Percentiles rank a stretch among this genome's conserved stretches.
Conservation (phyloP, 1,140 invertebrate species). For the Rhagoletis pomonella region DNA sequence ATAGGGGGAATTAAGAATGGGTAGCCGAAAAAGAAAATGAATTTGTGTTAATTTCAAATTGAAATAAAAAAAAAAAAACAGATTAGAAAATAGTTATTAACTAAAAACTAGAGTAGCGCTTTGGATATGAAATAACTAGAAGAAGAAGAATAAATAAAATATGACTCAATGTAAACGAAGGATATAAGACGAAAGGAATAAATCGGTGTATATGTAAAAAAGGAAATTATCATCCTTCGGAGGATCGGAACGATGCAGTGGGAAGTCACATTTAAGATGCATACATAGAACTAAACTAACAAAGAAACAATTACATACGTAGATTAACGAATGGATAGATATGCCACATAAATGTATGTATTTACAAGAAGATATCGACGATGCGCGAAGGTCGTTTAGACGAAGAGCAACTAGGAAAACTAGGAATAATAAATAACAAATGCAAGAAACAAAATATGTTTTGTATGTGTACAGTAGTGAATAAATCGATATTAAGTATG, state of each 20-base stretch:
- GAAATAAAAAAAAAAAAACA: not conserved
- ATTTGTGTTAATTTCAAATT: constrained; percentile 46
- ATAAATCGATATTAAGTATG: constrained; percentile 39
- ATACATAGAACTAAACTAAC: too few relatives aligned
- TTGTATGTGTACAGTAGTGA: constrained; percentile 56
- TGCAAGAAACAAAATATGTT: constrained; percentile 46
- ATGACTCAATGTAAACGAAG: not conserved
- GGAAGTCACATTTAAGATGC: too few relatives aligned
- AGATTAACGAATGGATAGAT: not conserved
- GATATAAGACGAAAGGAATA: not conserved
- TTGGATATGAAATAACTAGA: not conserved
- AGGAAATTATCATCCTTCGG: too few relatives aligned
- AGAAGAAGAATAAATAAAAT: not conserved
- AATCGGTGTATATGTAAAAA: not conserved
- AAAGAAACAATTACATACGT: not conserved
- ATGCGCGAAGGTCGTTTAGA: not conserved
- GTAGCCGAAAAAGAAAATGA: not conserved
- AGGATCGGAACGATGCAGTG: too few relatives aligned
- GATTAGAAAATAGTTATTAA: not conserved
- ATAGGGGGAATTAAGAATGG: not conserved
- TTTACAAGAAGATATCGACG: too few relatives aligned
- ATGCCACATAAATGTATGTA: not conserved
- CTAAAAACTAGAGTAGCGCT: constrained; percentile 6
- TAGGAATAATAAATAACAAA: constrained; percentile 20
- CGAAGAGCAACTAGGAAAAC: not conserved